These are phyloP conservation scores for Mesaphorura yosii DNA, from an alignment of 1,140 invertebrate genomes.

Conservation along the genomic window DNA sequence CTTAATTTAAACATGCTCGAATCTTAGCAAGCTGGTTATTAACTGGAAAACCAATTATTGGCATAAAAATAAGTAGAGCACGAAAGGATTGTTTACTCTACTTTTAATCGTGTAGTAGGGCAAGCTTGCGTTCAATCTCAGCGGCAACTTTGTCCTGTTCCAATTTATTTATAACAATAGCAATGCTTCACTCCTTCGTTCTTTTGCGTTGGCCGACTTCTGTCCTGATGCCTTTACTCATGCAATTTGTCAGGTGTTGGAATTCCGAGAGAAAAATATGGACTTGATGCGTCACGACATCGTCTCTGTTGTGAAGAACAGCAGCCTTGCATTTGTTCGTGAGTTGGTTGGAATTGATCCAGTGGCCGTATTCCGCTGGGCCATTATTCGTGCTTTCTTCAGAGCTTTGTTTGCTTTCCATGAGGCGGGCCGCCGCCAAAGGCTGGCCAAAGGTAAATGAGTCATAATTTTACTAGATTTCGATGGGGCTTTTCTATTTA, in stretches of 20 bases:
- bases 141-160: no score
- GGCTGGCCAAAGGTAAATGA: constrained; percentile 48
- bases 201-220: no score
- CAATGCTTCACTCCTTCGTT: no score
- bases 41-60: no score
- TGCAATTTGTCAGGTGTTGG: constrained; percentile 63
- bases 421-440: constrained; percentile 62
- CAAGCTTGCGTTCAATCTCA: no score
- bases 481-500: not conserved
- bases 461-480: constrained; percentile 1
- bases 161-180: no score
- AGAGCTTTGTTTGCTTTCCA: constrained; percentile 84
- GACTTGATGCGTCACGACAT: constrained; percentile 90
- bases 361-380: constrained; percentile 89
- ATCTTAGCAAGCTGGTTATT: no score
- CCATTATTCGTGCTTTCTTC: constrained; percentile 79
- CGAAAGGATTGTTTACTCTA: no score
- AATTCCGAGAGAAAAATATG: constrained; percentile 92
- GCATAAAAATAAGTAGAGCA: no score
- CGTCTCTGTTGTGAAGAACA: constrained; percentile 84
- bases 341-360: constrained; percentile 88
- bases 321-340: constrained; percentile 78
- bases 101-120: no score
- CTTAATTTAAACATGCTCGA: no score
- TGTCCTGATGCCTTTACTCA: no score